Base-by-base conservation (phyloP, 1,140 invertebrate species). In the Lethrus apterus region DNA sequence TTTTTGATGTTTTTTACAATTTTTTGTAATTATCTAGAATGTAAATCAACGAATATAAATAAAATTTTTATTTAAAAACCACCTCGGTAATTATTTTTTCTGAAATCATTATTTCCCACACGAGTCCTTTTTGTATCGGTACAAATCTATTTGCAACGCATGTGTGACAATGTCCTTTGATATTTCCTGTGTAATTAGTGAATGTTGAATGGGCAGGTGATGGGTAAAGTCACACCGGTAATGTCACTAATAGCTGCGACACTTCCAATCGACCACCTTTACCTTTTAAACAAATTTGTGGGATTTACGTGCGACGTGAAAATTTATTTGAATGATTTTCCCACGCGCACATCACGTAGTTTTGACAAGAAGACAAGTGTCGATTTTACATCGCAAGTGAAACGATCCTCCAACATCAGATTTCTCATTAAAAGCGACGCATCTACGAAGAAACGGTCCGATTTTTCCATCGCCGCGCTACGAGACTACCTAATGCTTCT, bases 141-240 rank as follows among this genome's bases (percentile, higher is more conserved):
- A 17, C 18, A 36, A 36, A 36, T 20, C 34, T n/a, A 36, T 36
- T 36, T 36, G 19, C 23, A 36, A 36, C 34, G 34, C 34, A 20
- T 20, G 8, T 21, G 19, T 21, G 34, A 13, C 19, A 13, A 18
- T 20, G 34, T 36, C 34, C 18, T 20, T 4, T 20, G 19, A 36
- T 21, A 21, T 20, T 36, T 36, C 34, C 34, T 36, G 34, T 36
- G 23, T 36, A 36, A 36, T 36, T 36, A 36, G 34, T 36, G 11
- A n/a, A n/a, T n/a, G n/a, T n/a, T n/a, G 4, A 8, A n/a, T 20
- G 23, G 15, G 34, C 34, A 36, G 34, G 34, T 36, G 34, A 36
- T 21, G 34, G 34, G 19, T 21, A 21, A 36, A n/a, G n/a, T n/a
- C n/a, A n/a, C n/a, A n/a, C n/a, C n/a, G 34, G 19, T 20, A 36